Percentiles rank a stretch among this genome's conserved stretches.
phyloP scores from a whole-genome alignment of 1,140 invertebrate species.

The Drosophila yakuba region DNA sequence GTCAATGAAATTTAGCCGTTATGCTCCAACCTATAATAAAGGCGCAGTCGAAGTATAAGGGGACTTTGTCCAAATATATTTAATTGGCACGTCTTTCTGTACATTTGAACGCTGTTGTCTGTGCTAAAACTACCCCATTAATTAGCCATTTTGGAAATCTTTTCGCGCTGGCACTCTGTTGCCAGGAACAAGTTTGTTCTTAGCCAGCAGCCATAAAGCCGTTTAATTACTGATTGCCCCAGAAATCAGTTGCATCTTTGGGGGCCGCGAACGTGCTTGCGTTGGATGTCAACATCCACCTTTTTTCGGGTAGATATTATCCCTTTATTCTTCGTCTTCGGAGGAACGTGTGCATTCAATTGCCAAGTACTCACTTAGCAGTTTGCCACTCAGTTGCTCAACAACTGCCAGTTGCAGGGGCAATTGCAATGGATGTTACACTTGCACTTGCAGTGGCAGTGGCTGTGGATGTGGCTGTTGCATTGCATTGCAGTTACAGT shows the following conservation, averaged over 20 bases:
- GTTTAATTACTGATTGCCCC: constrained; percentile 6
- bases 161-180: background rate
- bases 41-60: too few relatives aligned
- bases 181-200: background rate
- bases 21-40: too few relatives aligned
- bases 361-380: constrained; percentile 52
- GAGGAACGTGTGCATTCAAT: constrained; percentile 35
- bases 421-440: constrained; percentile 33
- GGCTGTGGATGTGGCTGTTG: background rate
- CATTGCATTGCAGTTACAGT: background rate
- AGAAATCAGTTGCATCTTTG: constrained; percentile 8
- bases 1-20: too few relatives aligned
- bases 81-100: background rate
- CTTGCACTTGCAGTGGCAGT: background rate
- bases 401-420: constrained; percentile 32
- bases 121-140: background rate
- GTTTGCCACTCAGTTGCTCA: constrained; percentile 48
- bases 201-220: constrained; percentile 4
- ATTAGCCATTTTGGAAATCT: background rate
- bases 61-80: background rate
- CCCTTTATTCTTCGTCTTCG: constrained; percentile 4
- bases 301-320: background rate
- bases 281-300: background rate
- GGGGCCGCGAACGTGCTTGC: background rate
- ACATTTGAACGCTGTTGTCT: background rate